Evolutionary conservation across 2,113 vertebrate genomes (phyloP).

Genomic region (Oryzias curvinotus): DNA sequence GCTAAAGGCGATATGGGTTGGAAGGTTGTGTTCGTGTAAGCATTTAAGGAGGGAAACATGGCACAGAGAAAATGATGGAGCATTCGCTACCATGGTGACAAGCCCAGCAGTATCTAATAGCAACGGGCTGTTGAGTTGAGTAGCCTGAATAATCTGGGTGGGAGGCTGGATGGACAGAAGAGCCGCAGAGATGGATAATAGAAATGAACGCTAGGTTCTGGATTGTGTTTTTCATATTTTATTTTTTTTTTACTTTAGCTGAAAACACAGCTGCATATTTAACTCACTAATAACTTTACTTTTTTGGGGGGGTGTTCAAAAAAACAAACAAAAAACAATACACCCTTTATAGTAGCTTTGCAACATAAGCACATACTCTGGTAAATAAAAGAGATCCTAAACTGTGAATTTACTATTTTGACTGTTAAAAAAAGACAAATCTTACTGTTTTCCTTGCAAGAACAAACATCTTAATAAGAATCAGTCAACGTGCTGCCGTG

Average conservation of each 20-base stretch:
- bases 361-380: constrained; percentile 6
- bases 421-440: too few relatives aligned
- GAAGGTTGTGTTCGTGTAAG: constrained; percentile 19
- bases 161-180: constrained; percentile 8
- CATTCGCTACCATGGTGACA: constrained; percentile 80
- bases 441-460: too few relatives aligned
- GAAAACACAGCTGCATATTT: neutral
- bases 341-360: neutral
- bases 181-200: constrained; percentile 22
- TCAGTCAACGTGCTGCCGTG: too few relatives aligned
- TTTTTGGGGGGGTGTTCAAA: too few relatives aligned
- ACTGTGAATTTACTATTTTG: neutral
- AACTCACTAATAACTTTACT: too few relatives aligned
- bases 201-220: constrained; percentile 17
- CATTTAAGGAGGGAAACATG: constrained; percentile 33
- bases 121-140: constrained; percentile 73
- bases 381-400: neutral
- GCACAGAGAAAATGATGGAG: constrained; percentile 67
- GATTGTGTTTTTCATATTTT: constrained; percentile 8
- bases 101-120: constrained; percentile 77
- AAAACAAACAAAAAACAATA: too few relatives aligned
- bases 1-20: constrained; percentile 13
- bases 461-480: too few relatives aligned
- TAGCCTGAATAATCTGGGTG: constrained; percentile 47
- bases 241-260: constrained; percentile 16